Evolutionary conservation across 2,888 invertebrate species (phyloP).

Genomic region (Tuberolachnus salignus): DNA sequence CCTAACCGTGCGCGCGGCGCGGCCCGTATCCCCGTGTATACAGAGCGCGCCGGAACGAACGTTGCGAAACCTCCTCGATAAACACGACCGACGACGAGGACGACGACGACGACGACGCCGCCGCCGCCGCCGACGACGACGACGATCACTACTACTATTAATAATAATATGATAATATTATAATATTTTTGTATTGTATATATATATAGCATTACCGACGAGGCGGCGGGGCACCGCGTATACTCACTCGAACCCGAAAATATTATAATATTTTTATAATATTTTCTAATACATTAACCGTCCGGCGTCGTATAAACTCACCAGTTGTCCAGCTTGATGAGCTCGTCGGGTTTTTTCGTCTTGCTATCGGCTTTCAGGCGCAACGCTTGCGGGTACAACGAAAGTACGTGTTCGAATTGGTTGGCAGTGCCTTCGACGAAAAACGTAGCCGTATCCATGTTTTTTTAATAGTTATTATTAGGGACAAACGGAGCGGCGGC

Average conservation of each 20-base stretch:
- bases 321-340: constrained; percentile 94
- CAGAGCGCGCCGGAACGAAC: constrained; percentile 49
- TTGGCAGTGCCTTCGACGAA: constrained; percentile 83
- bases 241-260: too few relatives aligned
- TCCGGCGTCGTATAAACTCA: constrained; percentile 65
- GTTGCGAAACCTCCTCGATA: constrained; percentile 16
- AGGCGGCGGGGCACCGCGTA: too few relatives aligned
- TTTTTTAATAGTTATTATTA: background rate
- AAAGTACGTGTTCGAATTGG: constrained; percentile 86
- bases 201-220: too few relatives aligned
- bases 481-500: too few relatives aligned
- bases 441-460: constrained; percentile 83
- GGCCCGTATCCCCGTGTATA: constrained; percentile 14
- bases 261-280: too few relatives aligned
- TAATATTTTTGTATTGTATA: too few relatives aligned
- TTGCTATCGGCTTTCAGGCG: constrained; percentile 88
- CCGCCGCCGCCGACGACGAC: background rate
- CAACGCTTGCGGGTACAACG: constrained; percentile 89
- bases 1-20: constrained; percentile 38
- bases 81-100: background rate
- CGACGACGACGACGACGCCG: background rate
- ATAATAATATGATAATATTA: too few relatives aligned
- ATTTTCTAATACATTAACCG: too few relatives aligned
- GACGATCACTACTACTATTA: too few relatives aligned
- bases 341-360: constrained; percentile 91